A percentile compares a stretch with the other conserved stretches of the same genome.
Evolutionary conservation across 2,113 vertebrate species (phyloP).

Genomic region (Sapayoa aenigma): DNA sequence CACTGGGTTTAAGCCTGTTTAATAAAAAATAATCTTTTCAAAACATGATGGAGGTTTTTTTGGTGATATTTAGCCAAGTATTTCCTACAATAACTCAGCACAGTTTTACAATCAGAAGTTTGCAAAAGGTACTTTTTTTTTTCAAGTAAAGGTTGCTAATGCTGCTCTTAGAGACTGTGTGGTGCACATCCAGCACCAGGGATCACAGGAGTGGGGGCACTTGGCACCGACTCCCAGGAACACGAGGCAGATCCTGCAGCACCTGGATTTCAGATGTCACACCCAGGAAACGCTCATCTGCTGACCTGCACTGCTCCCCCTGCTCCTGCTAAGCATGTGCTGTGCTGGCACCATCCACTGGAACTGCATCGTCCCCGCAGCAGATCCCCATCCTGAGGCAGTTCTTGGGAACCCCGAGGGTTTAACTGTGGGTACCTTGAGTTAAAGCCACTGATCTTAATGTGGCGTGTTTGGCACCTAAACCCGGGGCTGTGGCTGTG

Average conservation of each 20-base stretch:
- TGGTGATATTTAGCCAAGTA: neutral
- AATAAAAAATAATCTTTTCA: neutral
- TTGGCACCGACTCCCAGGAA: rapidly evolving
- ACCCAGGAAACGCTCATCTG: rapidly evolving
- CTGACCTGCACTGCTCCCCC: neutral
- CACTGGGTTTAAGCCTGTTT: neutral
- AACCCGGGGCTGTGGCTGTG: too few species aligned
- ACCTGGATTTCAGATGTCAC: neutral
- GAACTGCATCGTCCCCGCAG: rapidly evolving
- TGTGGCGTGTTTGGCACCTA: too few species aligned
- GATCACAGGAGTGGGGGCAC: neutral
- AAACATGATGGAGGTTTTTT: neutral
- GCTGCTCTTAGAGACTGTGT: neutral
- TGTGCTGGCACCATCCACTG: neutral
- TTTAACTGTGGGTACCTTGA: neutral
- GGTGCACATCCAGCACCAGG: rapidly evolving
- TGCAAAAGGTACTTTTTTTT: neutral
- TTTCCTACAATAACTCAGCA: neutral
- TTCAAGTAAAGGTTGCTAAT: neutral
- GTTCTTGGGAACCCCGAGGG: neutral
- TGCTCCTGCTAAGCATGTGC: rapidly evolving
- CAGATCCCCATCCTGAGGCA: neutral
- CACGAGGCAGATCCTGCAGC: neutral
- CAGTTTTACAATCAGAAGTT: neutral
- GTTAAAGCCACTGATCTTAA: neutral